These are phyloP conservation scores for Apaloderma vittatum DNA, from an alignment of 2,113 vertebrate genomes.

Conservation along the genomic window DNA sequence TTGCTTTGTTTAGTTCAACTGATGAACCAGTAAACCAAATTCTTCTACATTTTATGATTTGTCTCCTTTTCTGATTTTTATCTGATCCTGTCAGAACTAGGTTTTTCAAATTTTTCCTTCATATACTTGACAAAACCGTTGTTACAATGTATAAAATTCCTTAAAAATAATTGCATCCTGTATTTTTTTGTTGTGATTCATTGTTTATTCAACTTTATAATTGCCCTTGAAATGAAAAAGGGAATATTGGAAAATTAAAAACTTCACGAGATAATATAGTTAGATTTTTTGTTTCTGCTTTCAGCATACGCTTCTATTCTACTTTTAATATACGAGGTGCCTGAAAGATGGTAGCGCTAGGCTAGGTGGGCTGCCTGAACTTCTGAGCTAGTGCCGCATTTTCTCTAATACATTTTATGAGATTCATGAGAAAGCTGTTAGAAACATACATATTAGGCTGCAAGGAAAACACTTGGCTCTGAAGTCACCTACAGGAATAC, in stretches of 20 bases:
- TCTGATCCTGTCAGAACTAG: not conserved
- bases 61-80: not conserved
- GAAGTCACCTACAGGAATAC: not conserved
- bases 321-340: not conserved
- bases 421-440: not conserved
- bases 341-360: not conserved
- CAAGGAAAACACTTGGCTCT: not conserved
- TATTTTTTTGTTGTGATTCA: not conserved
- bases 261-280: not conserved
- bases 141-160: not conserved
- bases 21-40: not conserved
- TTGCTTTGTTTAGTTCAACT: not conserved
- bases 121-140: not conserved
- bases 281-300: not conserved
- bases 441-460: rapidly evolving
- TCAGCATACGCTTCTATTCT: not conserved
- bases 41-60: not conserved
- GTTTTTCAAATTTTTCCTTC: not conserved
- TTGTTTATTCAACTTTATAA: not conserved
- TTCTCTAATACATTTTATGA: not conserved
- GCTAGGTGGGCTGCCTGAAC: not conserved
- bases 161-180: not conserved
- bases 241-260: not conserved
- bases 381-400: not conserved
- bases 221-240: not conserved